Base-by-base conservation (phyloP, 2,113 vertebrate species). In the Siphamia tubifer region DNA sequence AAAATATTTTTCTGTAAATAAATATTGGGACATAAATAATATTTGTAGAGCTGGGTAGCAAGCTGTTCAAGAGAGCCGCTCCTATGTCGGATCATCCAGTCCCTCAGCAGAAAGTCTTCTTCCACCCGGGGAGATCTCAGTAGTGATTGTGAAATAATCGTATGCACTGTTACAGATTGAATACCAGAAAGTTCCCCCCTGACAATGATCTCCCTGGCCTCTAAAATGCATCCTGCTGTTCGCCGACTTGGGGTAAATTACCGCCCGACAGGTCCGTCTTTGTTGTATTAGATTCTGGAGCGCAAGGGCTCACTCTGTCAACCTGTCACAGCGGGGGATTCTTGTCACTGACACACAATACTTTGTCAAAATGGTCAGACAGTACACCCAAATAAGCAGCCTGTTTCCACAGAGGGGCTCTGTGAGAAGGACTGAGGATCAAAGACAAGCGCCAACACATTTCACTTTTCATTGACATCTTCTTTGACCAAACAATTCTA, bases 311-410 rank as follows among this genome's bases (percentile, higher is more conserved):
- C 66, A 12, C 74, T 81, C 86, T 20, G 68, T 88, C 89, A 86
- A 85, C 80, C 84, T 84, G 79, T 79, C 89, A 66, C 92, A 64
- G 87, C 57, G 3, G 84, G 88, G 81, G 83, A 77, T 80, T 64
- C 84, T 86, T 89, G 90, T 92, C 81, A 20, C 77, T 23, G 89
- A 91, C 86, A 92, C 87, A 77, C 73, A 79, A 90, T 90, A 89
- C 85, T 86, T 87, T 85, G 69, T 84, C 68, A 82, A 89, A 79
- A 84, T 31, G 74, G 60, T 73, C 65, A n/a, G 76, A 74, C 39
- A 60, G 79, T 68, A 42, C 43, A 58, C 52, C 81, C 43, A 79
- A 81, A 81, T 61, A 62, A 77, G 69, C 67, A 2, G 45, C 69
- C 27, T 27, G 49, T 71, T 69, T 81, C 64, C 71, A 55, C 48